Conservation (phyloP, 2,113 vertebrate genomes). For the Odobenus rosmarus region DNA sequence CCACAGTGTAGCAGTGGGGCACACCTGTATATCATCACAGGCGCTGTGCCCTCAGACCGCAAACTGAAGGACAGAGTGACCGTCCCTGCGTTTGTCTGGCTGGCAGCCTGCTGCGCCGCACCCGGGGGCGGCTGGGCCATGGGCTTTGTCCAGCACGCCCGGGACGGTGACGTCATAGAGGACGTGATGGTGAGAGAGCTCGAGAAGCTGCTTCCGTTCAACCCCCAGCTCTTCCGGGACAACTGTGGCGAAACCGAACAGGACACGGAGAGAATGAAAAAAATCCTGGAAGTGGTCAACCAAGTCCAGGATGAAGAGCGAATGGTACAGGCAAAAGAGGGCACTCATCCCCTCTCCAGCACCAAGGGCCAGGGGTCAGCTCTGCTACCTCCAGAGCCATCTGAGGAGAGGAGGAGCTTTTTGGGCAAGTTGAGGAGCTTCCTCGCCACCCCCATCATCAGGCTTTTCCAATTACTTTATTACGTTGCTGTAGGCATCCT, state of each 20-base stretch:
- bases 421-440: conserved; percentile 73
- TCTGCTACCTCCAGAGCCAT: neutral
- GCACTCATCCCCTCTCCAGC: accelerated
- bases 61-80: conserved; percentile 80
- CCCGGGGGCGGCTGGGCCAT: conserved; percentile 84
- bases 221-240: conserved; percentile 82
- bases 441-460: conserved; percentile 81
- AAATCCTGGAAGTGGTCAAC: conserved; percentile 78
- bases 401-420: neutral
- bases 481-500: conserved; percentile 78
- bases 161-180: conserved; percentile 69
- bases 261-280: conserved; percentile 80
- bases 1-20: conserved; percentile 83
- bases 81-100: conserved; percentile 85
- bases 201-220: conserved; percentile 82
- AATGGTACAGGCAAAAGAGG: neutral
- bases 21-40: conserved; percentile 83
- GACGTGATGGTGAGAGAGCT: conserved; percentile 83
- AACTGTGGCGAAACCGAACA: conserved; percentile 79
- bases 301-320: conserved; percentile 81
- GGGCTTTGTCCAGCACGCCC: conserved; percentile 81
- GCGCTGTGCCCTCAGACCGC: conserved; percentile 82
- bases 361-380: neutral
- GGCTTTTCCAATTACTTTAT: conserved; percentile 82
- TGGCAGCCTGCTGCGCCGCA: conserved; percentile 87